A percentile compares a stretch with the other conserved stretches of the same genome.
phyloP scores from a whole-genome alignment of 2,113 vertebrate species.

The Zapornia atra region DNA sequence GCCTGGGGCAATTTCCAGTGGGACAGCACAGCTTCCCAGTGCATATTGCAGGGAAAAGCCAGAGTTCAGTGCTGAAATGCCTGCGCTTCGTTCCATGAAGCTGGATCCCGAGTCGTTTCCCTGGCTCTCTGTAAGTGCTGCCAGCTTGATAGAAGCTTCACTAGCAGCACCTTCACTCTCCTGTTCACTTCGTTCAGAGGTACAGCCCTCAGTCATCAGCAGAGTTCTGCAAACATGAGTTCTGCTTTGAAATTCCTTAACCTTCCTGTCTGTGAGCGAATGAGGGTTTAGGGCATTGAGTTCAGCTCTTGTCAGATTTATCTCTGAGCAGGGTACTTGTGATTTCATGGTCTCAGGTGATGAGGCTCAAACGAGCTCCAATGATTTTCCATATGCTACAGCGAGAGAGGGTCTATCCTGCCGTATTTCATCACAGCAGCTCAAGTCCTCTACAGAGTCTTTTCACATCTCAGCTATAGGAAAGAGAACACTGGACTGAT shows the following conservation, averaged over 20 bases:
- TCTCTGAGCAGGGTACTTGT: background rate
- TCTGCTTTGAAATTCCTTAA: background rate
- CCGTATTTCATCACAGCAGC: background rate
- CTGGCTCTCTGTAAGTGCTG: background rate
- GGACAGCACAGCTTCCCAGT: background rate
- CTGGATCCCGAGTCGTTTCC: background rate
- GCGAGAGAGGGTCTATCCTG: background rate
- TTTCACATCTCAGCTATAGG: background rate
- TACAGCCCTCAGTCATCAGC: background rate
- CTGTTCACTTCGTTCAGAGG: accelerated
- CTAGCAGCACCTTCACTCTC: background rate
- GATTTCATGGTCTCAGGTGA: background rate
- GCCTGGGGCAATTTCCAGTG: background rate
- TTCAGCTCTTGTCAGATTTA: background rate
- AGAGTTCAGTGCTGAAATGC: accelerated
- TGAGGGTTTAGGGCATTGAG: background rate
- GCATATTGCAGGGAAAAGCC: background rate
- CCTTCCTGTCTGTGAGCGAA: background rate
- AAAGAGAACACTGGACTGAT: background rate
- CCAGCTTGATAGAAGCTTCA: background rate
- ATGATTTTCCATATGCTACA: background rate
- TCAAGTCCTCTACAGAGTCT: background rate
- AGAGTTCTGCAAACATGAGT: background rate
- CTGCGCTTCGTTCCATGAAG: accelerated
- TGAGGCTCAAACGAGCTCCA: background rate